Conservation (phyloP, 2,113 vertebrate species). For the Monarcha castaneiventris region DNA sequence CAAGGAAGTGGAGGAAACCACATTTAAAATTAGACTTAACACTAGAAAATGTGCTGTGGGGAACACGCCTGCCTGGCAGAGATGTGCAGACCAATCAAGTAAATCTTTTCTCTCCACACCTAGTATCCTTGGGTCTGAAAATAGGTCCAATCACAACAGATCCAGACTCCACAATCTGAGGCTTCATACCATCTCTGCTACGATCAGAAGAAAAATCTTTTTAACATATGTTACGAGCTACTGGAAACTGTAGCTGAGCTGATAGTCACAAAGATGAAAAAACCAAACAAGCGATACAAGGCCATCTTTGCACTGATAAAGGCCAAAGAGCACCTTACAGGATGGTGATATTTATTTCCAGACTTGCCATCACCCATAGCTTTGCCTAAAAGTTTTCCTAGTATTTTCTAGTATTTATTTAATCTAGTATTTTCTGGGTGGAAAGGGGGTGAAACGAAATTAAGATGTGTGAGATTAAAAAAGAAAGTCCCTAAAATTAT, state of each 20-base stretch:
- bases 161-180: background rate
- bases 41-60: background rate
- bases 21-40: constrained; percentile 2
- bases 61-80: background rate
- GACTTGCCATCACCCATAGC: background rate
- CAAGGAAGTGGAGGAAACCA: constrained; percentile 8
- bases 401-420: too few relatives aligned
- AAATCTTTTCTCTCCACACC: background rate
- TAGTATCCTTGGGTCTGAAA: background rate
- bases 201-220: background rate
- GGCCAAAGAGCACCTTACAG: background rate
- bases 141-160: background rate
- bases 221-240: background rate
- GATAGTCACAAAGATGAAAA: background rate
- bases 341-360: background rate
- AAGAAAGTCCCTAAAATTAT: background rate
- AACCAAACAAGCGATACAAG: background rate
- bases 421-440: background rate
- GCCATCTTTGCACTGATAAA: background rate
- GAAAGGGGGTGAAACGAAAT: background rate
- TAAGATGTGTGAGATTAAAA: background rate
- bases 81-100: background rate
- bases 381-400: background rate
- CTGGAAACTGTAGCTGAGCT: background rate
- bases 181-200: background rate